phyloP scores from a whole-genome alignment of 1,140 invertebrate genomes.

The Vanessa tameamea region DNA sequence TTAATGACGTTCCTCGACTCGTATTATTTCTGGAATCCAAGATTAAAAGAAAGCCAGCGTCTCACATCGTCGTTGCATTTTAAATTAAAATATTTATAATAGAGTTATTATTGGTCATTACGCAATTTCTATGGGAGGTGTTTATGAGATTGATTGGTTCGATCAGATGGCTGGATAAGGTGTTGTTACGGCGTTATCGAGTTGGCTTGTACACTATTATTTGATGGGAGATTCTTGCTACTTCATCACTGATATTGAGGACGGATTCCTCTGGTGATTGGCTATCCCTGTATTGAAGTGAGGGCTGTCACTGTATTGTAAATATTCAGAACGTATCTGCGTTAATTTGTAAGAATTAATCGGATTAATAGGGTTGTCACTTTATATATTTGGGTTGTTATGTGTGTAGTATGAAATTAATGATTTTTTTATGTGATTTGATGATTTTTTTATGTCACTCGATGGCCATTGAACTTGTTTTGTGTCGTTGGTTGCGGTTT shows the following conservation, averaged over 20 bases:
- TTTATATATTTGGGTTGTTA: too few relatives aligned
- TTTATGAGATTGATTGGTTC: constrained; percentile 28
- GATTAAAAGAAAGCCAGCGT: neutral
- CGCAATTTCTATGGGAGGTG: constrained; percentile 27
- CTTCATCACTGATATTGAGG: constrained; percentile 44
- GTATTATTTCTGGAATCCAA: too few relatives aligned
- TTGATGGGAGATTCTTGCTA: constrained; percentile 52
- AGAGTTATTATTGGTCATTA: constrained; percentile 27
- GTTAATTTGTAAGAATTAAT: neutral
- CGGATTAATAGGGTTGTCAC: neutral
- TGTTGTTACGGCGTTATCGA: constrained; percentile 40
- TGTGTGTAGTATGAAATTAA: too few relatives aligned
- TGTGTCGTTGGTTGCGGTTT: neutral
- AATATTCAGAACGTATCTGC: neutral
- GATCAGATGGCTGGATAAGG: constrained; percentile 33
- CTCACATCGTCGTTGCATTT: constrained; percentile 2
- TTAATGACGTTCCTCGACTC: too few relatives aligned
- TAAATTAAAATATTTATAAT: constrained; percentile 22
- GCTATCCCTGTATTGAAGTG: constrained; percentile 33
- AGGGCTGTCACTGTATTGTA: constrained; percentile 42
- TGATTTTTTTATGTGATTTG: too few relatives aligned
- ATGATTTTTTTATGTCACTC: too few relatives aligned
- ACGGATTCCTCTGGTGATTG: constrained; percentile 56
- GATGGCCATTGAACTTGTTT: too few relatives aligned
- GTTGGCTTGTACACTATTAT: constrained; percentile 43